A percentile compares a stretch with the other conserved stretches of the same genome.
Evolutionary conservation across 2,888 invertebrate species (phyloP).

Genomic region (Omphaloscelis lunosa): DNA sequence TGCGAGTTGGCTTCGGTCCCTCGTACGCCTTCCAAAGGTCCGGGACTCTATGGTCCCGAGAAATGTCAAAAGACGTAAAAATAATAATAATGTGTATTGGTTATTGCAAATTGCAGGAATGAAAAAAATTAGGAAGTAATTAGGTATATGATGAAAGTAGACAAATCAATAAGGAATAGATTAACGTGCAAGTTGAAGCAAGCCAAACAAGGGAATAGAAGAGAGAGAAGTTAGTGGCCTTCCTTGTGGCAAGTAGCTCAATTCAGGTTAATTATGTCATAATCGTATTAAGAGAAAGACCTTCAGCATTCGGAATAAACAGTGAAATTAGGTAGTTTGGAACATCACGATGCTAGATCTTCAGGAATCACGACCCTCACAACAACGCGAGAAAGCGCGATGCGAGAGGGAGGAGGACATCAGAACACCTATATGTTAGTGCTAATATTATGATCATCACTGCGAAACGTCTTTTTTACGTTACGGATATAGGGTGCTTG

Average conservation of each 20-base stretch:
- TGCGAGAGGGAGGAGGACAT: neutral
- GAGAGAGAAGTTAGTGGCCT: neutral
- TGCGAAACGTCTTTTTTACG: neutral
- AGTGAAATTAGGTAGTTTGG: neutral
- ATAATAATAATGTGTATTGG: neutral
- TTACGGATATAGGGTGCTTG: neutral
- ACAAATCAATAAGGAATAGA: neutral
- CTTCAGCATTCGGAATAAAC: too few species aligned
- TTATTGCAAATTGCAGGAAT: neutral
- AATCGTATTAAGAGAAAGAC: neutral
- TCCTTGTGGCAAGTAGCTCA: neutral
- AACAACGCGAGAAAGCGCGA: neutral
- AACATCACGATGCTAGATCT: neutral
- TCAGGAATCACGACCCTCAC: neutral
- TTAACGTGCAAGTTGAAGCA: neutral
- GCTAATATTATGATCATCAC: neutral
- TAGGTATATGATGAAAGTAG: neutral
- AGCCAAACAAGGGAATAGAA: neutral
- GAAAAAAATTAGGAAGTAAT: neutral
- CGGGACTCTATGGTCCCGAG: too few species aligned
- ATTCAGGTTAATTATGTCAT: neutral
- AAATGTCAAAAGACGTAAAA: too few species aligned
- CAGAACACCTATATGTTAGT: neutral
- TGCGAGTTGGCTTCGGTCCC: too few species aligned
- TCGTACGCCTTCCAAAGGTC: too few species aligned